Conservation (phyloP, 2,888 invertebrate genomes). For the Theretra japonica region DNA sequence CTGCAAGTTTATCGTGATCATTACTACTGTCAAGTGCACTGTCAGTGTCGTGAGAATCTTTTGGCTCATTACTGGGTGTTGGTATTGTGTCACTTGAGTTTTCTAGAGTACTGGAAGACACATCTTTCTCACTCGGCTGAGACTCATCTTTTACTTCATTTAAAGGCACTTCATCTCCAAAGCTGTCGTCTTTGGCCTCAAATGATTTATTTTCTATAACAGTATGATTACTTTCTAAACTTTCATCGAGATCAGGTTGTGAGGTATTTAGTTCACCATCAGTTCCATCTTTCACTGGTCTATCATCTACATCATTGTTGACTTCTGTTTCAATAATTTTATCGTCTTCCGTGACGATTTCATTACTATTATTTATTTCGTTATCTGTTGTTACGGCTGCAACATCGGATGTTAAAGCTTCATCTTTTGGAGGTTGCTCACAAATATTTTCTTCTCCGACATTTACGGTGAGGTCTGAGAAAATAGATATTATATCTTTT, state of each 20-base stretch:
- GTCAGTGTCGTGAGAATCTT: conserved; percentile 60
- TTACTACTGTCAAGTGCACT: conserved; percentile 57
- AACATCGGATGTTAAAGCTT: conserved; percentile 3
- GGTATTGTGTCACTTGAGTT: conserved; percentile 54
- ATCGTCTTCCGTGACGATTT: neutral
- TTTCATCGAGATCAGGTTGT: conserved; percentile 68
- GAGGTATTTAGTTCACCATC: conserved; percentile 53
- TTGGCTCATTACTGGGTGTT: conserved; percentile 57
- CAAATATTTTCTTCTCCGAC: conserved; percentile 31
- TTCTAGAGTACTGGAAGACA: conserved; percentile 51
- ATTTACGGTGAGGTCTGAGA: conserved; percentile 39
- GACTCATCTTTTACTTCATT: conserved; percentile 43
- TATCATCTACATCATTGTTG: neutral
- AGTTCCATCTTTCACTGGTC: neutral
- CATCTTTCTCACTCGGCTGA: conserved; percentile 46
- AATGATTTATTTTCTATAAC: conserved; percentile 73
- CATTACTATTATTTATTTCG: neutral
- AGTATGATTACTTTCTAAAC: conserved; percentile 69
- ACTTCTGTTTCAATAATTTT: neutral
- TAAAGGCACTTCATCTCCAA: conserved; percentile 44
- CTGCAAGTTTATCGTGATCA: conserved; percentile 41
- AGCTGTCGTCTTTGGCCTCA: conserved; percentile 50
- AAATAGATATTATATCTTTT: conserved; percentile 63
- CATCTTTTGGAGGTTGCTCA: conserved; percentile 31
- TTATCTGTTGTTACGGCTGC: neutral